These are phyloP conservation scores for Osmoderma eremita DNA, from an alignment of 2,888 invertebrate species.

Conservation along the genomic window DNA sequence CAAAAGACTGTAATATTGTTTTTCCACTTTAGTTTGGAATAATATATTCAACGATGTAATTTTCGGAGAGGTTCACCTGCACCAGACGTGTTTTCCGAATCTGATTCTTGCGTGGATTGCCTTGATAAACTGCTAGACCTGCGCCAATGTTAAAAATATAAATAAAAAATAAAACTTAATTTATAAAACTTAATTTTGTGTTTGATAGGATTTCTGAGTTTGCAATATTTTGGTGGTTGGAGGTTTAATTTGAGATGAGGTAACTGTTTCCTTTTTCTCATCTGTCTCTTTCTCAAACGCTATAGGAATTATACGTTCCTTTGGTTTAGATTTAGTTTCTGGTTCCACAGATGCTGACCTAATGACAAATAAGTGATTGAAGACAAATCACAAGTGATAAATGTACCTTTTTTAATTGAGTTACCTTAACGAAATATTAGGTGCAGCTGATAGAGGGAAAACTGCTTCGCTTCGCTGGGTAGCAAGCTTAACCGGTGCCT, in stretches of 20 bases:
- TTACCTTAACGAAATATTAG: conserved; percentile 52
- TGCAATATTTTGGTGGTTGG: conserved; percentile 65
- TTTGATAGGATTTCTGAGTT: conserved; percentile 63
- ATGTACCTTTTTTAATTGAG: neutral
- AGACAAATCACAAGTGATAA: neutral
- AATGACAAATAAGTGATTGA: neutral
- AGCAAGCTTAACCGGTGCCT: conserved; percentile 60
- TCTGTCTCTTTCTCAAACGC: conserved; percentile 63
- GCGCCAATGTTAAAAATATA: conserved; percentile 38
- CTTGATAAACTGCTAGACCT: conserved; percentile 65
- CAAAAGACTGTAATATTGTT: too few relatives aligned
- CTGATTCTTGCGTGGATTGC: conserved; percentile 77
- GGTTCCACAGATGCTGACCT: conserved; percentile 71
- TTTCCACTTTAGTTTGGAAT: too few relatives aligned
- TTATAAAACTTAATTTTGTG: conserved; percentile 55
- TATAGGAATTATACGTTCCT: conserved; percentile 77
- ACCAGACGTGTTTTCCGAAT: conserved; percentile 70
- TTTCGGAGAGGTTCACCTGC: conserved; percentile 83
- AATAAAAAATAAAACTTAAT: neutral
- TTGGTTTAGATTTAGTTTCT: conserved; percentile 61
- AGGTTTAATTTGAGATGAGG: conserved; percentile 62
- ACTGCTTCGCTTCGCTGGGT: conserved; percentile 69
- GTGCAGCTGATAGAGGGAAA: conserved; percentile 66
- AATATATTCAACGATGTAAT: conserved; percentile 89
- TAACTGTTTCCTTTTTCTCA: conserved; percentile 54